Conservation (phyloP, 2,888 invertebrate genomes). For the Monopis laevigella region DNA sequence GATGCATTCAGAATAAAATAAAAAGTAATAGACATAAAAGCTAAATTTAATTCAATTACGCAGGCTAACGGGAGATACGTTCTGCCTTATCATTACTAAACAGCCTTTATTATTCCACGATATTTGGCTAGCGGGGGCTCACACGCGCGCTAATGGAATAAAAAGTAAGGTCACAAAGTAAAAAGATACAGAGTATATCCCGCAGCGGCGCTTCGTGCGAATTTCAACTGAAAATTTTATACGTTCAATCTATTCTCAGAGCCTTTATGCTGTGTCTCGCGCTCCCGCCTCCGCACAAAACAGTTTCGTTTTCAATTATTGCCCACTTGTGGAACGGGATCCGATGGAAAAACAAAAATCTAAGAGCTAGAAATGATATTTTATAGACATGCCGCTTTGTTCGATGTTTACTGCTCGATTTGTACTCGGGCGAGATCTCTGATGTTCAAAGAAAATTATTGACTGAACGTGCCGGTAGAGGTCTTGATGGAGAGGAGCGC, state of each 20-base stretch:
- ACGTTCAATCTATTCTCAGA: conserved; percentile 65
- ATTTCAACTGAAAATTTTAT: conserved; percentile 67
- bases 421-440: conserved; percentile 54
- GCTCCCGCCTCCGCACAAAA: conserved; percentile 53
- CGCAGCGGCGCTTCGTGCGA: conserved; percentile 59
- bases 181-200: conserved; percentile 63
- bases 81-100: conserved; percentile 63
- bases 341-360: conserved; percentile 56
- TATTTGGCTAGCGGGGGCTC: conserved; percentile 63
- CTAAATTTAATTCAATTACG: conserved; percentile 55
- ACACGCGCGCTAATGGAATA: conserved; percentile 65
- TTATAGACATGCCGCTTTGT: conserved; percentile 60
- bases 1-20: too few species aligned
- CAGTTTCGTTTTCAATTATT: conserved; percentile 67
- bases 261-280: conserved; percentile 63
- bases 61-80: conserved; percentile 43
- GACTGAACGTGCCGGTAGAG: conserved; percentile 57
- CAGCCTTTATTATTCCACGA: conserved; percentile 65
- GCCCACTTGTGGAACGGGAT: conserved; percentile 65
- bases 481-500: conserved; percentile 15
- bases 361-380: conserved; percentile 60
- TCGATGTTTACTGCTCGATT: conserved; percentile 63
- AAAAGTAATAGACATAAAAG: conserved; percentile 42
- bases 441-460: conserved; percentile 62
- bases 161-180: conserved; percentile 67